Conservation (phyloP, 92 coral and sea anemone genomes). For the Phenganax stokvisi region DNA sequence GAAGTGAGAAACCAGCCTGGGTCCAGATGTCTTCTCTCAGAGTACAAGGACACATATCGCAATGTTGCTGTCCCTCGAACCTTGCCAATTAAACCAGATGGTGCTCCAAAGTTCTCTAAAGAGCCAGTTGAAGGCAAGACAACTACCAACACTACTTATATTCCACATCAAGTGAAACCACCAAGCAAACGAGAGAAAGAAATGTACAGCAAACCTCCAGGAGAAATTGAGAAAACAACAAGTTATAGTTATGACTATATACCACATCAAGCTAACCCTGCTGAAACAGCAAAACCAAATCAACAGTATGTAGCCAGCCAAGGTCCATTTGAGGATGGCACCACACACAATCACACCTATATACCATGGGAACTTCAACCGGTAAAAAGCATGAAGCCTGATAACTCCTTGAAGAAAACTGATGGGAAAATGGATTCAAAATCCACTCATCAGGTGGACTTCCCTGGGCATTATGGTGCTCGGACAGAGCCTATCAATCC, state of each 20-base stretch:
- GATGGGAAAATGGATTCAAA: constrained; percentile 86
- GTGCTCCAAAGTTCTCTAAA: constrained; percentile 65
- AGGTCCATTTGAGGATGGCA: constrained; percentile 75
- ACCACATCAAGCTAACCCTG: constrained; percentile 69
- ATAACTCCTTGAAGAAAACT: constrained; percentile 51
- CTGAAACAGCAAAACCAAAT: constrained; percentile 81
- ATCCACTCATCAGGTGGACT: constrained; percentile 85
- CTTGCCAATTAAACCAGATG: constrained; percentile 84
- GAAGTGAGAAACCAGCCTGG: constrained; percentile 57
- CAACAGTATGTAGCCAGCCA: constrained; percentile 63
- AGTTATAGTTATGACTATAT: constrained; percentile 83
- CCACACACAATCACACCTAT: constrained; percentile 92
- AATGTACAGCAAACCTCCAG: constrained; percentile 67
- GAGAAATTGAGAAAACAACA: constrained; percentile 76
- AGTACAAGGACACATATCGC: constrained; percentile 88
- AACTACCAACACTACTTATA: constrained; percentile 67
- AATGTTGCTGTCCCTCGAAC: constrained; percentile 65
- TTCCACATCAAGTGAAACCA: constrained; percentile 69
- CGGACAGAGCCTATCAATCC: constrained; percentile 78
- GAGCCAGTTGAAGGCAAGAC: constrained; percentile 83
- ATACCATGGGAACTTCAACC: constrained; percentile 80
- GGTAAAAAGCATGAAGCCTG: constrained; percentile 85
- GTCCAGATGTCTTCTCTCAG: constrained; percentile 82
- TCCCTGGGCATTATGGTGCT: constrained; percentile 81
- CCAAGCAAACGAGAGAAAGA: constrained; percentile 77